Evolutionary conservation across 2,113 vertebrate species (phyloP).

Genomic region (Canis aureus): DNA sequence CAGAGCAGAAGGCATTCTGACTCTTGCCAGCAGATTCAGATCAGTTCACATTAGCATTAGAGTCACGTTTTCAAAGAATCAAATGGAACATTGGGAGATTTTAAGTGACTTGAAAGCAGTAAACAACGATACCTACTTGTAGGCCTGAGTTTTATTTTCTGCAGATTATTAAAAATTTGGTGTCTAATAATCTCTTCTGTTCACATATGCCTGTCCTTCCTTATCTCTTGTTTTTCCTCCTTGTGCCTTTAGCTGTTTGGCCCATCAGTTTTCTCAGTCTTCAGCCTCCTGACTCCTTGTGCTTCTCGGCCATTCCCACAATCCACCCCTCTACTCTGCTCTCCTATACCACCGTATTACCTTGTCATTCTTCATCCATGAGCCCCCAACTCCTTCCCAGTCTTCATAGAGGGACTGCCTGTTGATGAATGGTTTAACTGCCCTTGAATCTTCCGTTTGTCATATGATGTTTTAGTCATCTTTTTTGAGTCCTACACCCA

Average conservation of each 20-base stretch:
- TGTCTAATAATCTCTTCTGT: background rate
- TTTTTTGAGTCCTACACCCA: background rate
- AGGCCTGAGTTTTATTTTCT: background rate
- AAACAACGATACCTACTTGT: background rate
- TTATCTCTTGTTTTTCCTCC: background rate
- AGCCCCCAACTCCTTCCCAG: background rate
- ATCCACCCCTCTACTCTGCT: rapidly evolving
- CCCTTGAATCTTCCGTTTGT: background rate
- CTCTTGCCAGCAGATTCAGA: background rate
- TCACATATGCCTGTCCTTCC: background rate
- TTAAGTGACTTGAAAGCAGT: background rate
- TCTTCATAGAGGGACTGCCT: background rate
- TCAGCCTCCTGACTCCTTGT: background rate
- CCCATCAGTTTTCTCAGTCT: background rate
- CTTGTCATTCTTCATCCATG: rapidly evolving
- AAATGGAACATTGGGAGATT: background rate
- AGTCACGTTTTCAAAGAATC: background rate
- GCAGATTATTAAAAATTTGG: background rate
- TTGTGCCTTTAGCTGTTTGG: background rate
- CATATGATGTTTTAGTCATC: background rate
- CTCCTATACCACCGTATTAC: rapidly evolving
- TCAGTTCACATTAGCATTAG: background rate
- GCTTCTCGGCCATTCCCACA: background rate
- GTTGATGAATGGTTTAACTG: background rate
- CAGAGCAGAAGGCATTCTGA: background rate